Conservation (phyloP, 2,888 invertebrate genomes). For the Caradrina clavipalpis region DNA sequence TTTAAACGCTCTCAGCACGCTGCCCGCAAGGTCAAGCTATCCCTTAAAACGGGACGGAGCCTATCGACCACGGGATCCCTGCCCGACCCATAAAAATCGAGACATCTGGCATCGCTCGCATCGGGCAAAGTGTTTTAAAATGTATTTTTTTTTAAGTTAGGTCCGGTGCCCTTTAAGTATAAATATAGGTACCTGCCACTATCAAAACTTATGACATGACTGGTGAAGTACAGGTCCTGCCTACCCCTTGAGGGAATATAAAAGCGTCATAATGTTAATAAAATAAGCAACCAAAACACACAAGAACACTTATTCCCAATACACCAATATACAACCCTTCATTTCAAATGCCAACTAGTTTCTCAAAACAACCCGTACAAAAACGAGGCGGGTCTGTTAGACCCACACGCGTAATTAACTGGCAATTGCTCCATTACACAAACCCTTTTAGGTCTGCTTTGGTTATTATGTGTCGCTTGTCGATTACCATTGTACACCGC, state of each 20-base stretch:
- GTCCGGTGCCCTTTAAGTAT: too few species aligned
- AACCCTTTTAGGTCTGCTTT: constrained; percentile 74
- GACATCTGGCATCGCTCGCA: too few species aligned
- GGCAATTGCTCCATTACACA: constrained; percentile 79
- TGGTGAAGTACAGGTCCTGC: too few species aligned
- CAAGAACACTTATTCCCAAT: constrained; percentile 8
- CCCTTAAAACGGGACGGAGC: too few species aligned
- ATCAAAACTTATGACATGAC: too few species aligned
- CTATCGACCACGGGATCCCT: too few species aligned
- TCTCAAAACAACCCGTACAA: constrained; percentile 59
- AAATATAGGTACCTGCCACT: too few species aligned
- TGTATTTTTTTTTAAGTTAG: too few species aligned
- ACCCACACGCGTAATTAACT: constrained; percentile 78
- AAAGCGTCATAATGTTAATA: neutral
- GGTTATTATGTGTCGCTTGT: constrained; percentile 77
- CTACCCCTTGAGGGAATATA: neutral
- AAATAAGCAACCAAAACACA: neutral
- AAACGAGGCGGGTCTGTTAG: constrained; percentile 60
- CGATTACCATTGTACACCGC: constrained; percentile 76
- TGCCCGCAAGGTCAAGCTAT: too few species aligned
- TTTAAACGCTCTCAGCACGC: too few species aligned
- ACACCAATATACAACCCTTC: constrained; percentile 4
- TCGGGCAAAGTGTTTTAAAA: too few species aligned
- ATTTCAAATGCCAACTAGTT: constrained; percentile 49
- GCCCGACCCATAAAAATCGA: too few species aligned